Evolutionary conservation across 2,888 invertebrate species (phyloP).

Genomic region (Xylota segnis): DNA sequence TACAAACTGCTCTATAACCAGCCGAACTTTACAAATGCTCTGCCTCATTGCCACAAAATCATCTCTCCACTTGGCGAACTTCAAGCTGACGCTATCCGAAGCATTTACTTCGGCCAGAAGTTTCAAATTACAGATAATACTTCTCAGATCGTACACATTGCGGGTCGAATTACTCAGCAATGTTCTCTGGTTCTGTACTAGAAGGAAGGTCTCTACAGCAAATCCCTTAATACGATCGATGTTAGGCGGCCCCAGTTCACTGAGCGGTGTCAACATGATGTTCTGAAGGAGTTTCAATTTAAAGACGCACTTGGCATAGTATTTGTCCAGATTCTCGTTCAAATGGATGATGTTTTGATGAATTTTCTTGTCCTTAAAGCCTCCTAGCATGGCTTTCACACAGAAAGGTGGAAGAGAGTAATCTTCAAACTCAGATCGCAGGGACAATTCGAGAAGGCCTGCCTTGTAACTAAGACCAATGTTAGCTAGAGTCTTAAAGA

Average conservation of each 20-base stretch:
- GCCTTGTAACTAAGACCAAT: slow-evolving; percentile 93
- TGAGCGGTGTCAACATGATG: slow-evolving; percentile 87
- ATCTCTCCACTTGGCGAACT: slow-evolving; percentile 79
- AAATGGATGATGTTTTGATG: slow-evolving; percentile 83
- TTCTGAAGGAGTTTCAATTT: slow-evolving; percentile 83
- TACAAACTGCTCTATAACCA: slow-evolving; percentile 88
- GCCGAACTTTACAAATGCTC: slow-evolving; percentile 80
- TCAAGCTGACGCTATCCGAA: slow-evolving; percentile 53
- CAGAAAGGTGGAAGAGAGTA: slow-evolving; percentile 90
- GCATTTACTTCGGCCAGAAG: slow-evolving; percentile 79
- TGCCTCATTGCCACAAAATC: slow-evolving; percentile 78
- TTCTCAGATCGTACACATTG: slow-evolving; percentile 86
- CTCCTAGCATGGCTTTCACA: slow-evolving; percentile 86
- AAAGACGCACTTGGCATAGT: slow-evolving; percentile 83
- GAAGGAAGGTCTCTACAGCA: slow-evolving; percentile 90
- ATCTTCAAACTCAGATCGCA: slow-evolving; percentile 86
- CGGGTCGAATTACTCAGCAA: slow-evolving; percentile 87
- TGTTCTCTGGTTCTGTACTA: slow-evolving; percentile 88
- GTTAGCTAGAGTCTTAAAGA: slow-evolving; percentile 91
- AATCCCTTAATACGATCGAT: slow-evolving; percentile 95
- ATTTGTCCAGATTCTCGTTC: slow-evolving; percentile 82
- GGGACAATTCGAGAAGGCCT: slow-evolving; percentile 88
- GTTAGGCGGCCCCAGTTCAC: slow-evolving; percentile 92
- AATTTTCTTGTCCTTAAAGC: slow-evolving; percentile 86
- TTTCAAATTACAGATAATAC: slow-evolving; percentile 83